Conservation (phyloP, 2,113 vertebrate species). For the Candoia aspera region DNA sequence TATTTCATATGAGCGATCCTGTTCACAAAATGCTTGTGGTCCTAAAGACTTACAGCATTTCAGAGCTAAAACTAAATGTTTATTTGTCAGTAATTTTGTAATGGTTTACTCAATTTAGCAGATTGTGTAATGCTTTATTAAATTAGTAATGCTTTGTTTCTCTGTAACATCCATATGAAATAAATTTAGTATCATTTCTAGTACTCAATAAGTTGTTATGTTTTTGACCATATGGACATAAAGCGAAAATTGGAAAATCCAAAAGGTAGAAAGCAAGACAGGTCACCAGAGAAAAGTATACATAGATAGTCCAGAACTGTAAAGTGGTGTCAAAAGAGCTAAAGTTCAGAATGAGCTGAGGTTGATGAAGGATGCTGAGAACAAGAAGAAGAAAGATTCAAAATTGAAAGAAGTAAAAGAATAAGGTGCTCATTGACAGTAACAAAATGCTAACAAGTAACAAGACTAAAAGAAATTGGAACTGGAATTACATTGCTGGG, state of each 20-base stretch:
- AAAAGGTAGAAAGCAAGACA: not conserved
- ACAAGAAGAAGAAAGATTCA: not conserved
- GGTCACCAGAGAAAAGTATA: not conserved
- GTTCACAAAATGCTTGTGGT: not conserved
- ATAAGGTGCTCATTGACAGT: not conserved
- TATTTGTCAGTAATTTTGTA: not conserved
- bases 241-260: not conserved
- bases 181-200: conserved; percentile 57
- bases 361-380: not conserved
- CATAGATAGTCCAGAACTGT: not conserved
- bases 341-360: not conserved
- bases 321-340: not conserved
- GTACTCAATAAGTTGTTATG: conserved; percentile 39
- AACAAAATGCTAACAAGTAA: not conserved
- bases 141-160: not conserved
- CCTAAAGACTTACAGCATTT: not conserved
- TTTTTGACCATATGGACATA: not conserved
- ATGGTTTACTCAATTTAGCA: not conserved
- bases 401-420: not conserved
- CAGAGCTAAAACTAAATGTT: not conserved
- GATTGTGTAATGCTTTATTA: not conserved
- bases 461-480: not conserved
- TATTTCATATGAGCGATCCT: not conserved
- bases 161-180: conserved; percentile 45
- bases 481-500: not conserved